These are phyloP conservation scores for Sphaeramia orbicularis DNA, from an alignment of 2,797 vertebrate genomes.

Conservation along the genomic window DNA sequence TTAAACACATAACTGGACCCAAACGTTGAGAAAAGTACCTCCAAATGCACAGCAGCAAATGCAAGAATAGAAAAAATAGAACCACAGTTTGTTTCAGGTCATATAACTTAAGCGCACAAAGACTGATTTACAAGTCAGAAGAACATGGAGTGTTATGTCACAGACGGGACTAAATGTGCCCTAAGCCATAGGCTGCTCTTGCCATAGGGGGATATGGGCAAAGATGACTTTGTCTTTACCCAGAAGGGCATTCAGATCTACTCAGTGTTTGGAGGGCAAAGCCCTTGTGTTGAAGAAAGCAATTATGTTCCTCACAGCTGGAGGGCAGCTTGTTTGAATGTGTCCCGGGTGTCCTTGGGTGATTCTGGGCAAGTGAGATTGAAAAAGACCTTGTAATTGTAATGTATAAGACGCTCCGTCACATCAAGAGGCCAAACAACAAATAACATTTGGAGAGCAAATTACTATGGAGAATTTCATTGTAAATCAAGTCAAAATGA, in stretches of 20 bases:
- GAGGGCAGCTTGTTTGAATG: constrained; percentile 53
- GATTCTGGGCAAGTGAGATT: constrained; percentile 59
- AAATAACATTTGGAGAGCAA: constrained; percentile 43
- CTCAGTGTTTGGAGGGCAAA: constrained; percentile 53
- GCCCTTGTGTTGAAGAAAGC: constrained; percentile 65
- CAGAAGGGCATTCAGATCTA: constrained; percentile 64
- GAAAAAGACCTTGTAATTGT: constrained; percentile 61
- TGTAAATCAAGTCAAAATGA: constrained; percentile 27
- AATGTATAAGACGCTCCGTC: constrained; percentile 29
- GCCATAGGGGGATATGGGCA: constrained; percentile 35
- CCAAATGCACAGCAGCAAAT: neutral
- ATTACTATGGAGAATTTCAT: constrained; percentile 31
- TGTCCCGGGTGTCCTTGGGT: constrained; percentile 63
- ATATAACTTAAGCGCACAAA: neutral
- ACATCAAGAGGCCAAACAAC: constrained; percentile 55
- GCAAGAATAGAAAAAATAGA: constrained; percentile 5
- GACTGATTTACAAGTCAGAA: constrained; percentile 11
- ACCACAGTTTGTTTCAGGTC: constrained; percentile 4
- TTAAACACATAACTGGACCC: too few relatives aligned
- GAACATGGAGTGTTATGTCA: constrained; percentile 15
- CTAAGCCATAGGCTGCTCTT: constrained; percentile 39
- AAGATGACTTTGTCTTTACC: constrained; percentile 71
- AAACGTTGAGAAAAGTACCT: too few relatives aligned
- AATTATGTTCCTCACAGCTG: constrained; percentile 68
- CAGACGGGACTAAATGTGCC: constrained; percentile 38